Evolutionary conservation across 2,888 invertebrate species (phyloP), one percentile per base, ranked within the genome.

Genomic region (Amiota minor): DNA sequence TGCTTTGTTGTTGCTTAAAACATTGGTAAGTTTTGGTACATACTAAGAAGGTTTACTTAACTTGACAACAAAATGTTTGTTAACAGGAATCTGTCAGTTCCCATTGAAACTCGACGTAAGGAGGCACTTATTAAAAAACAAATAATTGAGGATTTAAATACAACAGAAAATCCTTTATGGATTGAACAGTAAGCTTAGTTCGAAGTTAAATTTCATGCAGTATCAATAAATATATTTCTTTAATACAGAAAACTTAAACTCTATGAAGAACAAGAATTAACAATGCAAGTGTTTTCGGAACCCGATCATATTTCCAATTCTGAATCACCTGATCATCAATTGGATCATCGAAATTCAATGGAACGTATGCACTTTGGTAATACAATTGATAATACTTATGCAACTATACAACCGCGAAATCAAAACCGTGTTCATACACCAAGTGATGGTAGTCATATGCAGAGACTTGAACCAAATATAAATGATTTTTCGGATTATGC

Each of bases 141-240:
- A 77, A 95, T 96, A 70, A 93, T 96, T 50, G 96, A 96, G 80
- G 96, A 96, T 85, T 90, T 96, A 67, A 96, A 95, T 83, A 96
- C 96, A 0, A 97, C 97, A 0, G 97, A 97, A 89, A 97, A 97
- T 91, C 97, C 97, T 0, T 90, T 97, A 14, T 97, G 97, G 97
- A 93, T 97, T 84, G 97, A 97, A 91, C 96, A 96, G 94, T 94
- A 89, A 91, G 93, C 91, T 10, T 35, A 23, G 16, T 47, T 8
- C 16, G 2, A 2, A 1, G 16, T 14, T 12, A 1, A 1, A 9
- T 14, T 12, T 14, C 6, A 6, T 4, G 35, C 6, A 35, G 1
- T 56, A 20, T 35, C 18, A 50, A 0, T 1, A 11, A 2, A 1
- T 50, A 3, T 64, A 49, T 65, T n/a, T 49, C 50, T 45, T 35